phyloP scores from a whole-genome alignment of 1,140 invertebrate species.

The Solenopsis invicta region DNA sequence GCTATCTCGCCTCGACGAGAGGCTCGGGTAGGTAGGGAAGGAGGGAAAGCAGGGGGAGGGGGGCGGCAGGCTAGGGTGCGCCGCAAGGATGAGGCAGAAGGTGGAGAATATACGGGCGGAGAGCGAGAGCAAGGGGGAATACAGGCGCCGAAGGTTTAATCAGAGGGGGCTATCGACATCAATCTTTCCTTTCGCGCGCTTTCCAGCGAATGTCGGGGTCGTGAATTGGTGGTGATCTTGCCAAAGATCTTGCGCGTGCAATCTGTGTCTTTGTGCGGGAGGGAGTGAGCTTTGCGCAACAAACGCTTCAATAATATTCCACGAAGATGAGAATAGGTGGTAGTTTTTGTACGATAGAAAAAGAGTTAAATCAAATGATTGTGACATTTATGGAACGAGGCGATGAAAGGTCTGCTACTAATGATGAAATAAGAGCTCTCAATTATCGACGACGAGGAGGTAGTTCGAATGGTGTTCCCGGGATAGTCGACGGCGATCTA shows the following conservation, averaged over 20 bases:
- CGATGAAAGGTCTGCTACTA: background rate
- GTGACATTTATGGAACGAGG: slow-evolving; percentile 12
- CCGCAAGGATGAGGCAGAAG: slow-evolving; percentile 48
- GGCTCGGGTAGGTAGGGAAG: slow-evolving; percentile 43
- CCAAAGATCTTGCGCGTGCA: slow-evolving; percentile 24
- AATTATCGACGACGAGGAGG: background rate
- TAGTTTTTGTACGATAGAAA: slow-evolving; percentile 16
- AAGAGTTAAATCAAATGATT: background rate
- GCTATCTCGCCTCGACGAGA: slow-evolving; percentile 75
- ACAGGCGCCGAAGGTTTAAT: slow-evolving; percentile 79
- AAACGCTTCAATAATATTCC: background rate
- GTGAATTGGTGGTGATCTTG: slow-evolving; percentile 53
- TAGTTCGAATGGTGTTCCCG: background rate
- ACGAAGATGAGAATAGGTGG: background rate
- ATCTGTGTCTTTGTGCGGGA: background rate
- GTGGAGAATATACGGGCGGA: slow-evolving; percentile 32
- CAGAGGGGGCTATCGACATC: slow-evolving; percentile 66
- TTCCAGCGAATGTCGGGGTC: slow-evolving; percentile 60
- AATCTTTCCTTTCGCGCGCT: slow-evolving; percentile 64
- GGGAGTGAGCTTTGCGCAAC: background rate
- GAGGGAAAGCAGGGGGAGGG: slow-evolving; percentile 10
- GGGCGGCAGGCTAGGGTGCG: slow-evolving; percentile 38
- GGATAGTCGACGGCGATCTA: slow-evolving; percentile 33
- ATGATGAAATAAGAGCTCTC: slow-evolving; percentile 43
- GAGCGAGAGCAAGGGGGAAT: slow-evolving; percentile 35